Evolutionary conservation across 2,113 vertebrate species (phyloP).

Genomic region (Hoplias malabaricus): DNA sequence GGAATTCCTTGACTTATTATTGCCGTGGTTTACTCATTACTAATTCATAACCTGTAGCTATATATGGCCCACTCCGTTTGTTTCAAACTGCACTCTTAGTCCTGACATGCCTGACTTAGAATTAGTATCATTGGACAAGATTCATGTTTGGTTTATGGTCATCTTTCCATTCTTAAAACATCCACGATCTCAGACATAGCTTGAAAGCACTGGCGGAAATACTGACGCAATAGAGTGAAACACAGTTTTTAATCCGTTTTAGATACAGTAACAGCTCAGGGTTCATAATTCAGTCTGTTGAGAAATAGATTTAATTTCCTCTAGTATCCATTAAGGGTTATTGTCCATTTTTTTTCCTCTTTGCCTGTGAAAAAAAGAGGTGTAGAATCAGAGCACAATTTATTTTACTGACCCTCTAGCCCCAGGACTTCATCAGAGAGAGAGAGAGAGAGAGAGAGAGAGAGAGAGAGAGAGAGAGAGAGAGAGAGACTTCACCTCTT

Average conservation of each 20-base stretch:
- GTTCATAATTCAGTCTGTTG: constrained; percentile 55
- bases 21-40: background rate
- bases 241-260: constrained; percentile 60
- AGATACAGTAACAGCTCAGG: constrained; percentile 55
- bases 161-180: background rate
- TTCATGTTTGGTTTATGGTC: background rate
- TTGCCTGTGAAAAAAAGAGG: constrained; percentile 43
- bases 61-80: background rate
- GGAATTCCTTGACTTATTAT: background rate
- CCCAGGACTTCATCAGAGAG: constrained; percentile 53
- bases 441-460: too few species aligned
- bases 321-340: constrained; percentile 16
- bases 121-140: background rate
- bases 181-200: constrained; percentile 49
- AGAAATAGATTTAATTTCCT: constrained; percentile 50
- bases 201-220: constrained; percentile 53
- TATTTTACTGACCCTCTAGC: constrained; percentile 67
- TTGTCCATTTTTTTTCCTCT: constrained; percentile 54
- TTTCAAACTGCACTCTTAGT: background rate
- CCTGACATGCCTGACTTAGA: background rate
- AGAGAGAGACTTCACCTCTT: constrained; percentile 50
- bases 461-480: too few species aligned
- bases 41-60: background rate
- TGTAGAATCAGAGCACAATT: constrained; percentile 52
- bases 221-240: constrained; percentile 68